Base-by-base conservation (phyloP, 2,888 invertebrate genomes). In the Chrysolina haemoptera region DNA sequence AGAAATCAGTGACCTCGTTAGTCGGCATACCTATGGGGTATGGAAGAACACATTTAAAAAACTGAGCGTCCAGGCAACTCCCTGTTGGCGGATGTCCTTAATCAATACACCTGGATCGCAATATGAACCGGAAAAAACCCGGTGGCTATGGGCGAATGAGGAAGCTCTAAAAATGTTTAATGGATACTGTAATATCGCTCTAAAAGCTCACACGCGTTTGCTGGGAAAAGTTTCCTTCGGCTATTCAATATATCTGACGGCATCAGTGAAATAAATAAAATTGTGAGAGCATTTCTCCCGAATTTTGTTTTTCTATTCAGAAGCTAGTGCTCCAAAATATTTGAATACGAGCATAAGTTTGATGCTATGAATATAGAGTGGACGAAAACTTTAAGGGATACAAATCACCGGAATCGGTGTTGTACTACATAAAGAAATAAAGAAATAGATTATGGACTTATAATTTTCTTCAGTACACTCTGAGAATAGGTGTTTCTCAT, bases 221-320 rank as follows among this genome's bases (percentile, higher is more conserved):
- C 20, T 53, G 20, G 10, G 53, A 20, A 53, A 53, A 53, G 53
- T 53, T 53, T 53, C 53, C 53, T 18, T 22, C 53, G 53, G 18
- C 53, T 12, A 14, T 53, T 53, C 53, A 20, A 53, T 53, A 53
- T 18, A 53, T 20, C 20, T 20, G 20, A 11, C 53, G 53, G 53
- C 53, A 53, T 53, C 18, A 53, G 20, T 53, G 20, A 53, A 53
- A 53, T 53, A 53, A 53, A 53, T 53, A 53, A 18, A 53, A 53
- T 53, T 43, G 43, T 20, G 53, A 53, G 53, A 20, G 53, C 20
- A 3, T 22, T 20, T 20, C 2, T 18, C 11, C 9, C 20, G 20
- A 53, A 18, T 53, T 20, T 53, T 18, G 53, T 53, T 53, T 53
- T 53, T 20, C 53, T 22, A 53, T 53, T 18, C 20, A 20, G 10